phyloP scores from a whole-genome alignment of 2,797 vertebrate species.

The Rhinatrema bivittatum region DNA sequence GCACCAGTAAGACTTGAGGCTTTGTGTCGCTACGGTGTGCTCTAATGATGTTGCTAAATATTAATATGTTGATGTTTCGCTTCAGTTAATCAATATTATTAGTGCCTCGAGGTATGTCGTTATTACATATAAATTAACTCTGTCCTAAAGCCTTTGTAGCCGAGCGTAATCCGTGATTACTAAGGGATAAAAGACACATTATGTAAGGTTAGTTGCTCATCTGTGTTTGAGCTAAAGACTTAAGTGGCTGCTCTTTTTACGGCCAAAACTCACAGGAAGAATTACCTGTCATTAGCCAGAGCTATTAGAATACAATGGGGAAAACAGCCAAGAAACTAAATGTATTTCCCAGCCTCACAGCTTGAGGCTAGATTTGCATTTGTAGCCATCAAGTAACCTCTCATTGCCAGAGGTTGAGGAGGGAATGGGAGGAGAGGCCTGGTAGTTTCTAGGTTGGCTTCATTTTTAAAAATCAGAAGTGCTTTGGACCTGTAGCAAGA shows the following conservation, averaged over 20 bases:
- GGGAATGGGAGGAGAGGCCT: constrained; percentile 55
- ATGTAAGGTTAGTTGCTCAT: constrained; percentile 11
- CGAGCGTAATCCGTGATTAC: constrained; percentile 16
- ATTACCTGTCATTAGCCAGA: background rate
- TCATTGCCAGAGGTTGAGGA: constrained; percentile 45
- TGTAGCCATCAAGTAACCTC: constrained; percentile 43
- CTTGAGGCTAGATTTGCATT: constrained; percentile 17
- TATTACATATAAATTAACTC: constrained; percentile 19
- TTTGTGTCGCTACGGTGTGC: constrained; percentile 41
- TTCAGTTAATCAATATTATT: constrained; percentile 48
- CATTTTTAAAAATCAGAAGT: too few species aligned
- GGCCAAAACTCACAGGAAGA: constrained; percentile 22
- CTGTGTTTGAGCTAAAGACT: constrained; percentile 14
- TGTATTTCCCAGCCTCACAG: constrained; percentile 19
- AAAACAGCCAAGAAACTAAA: too few species aligned
- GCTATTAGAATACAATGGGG: constrained; percentile 3
- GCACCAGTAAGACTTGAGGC: constrained; percentile 37
- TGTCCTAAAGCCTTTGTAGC: constrained; percentile 19
- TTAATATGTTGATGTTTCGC: constrained; percentile 41
- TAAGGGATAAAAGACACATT: constrained; percentile 17
- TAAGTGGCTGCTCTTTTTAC: constrained; percentile 19
- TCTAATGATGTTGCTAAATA: constrained; percentile 49
- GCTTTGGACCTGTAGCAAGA: constrained; percentile 29
- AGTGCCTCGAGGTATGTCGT: constrained; percentile 32
- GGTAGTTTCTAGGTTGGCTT: too few species aligned